A percentile compares a stretch with the other conserved stretches of the same genome.
phyloP scores from a whole-genome alignment of 2,113 vertebrate species.

The Silurus asotus region DNA sequence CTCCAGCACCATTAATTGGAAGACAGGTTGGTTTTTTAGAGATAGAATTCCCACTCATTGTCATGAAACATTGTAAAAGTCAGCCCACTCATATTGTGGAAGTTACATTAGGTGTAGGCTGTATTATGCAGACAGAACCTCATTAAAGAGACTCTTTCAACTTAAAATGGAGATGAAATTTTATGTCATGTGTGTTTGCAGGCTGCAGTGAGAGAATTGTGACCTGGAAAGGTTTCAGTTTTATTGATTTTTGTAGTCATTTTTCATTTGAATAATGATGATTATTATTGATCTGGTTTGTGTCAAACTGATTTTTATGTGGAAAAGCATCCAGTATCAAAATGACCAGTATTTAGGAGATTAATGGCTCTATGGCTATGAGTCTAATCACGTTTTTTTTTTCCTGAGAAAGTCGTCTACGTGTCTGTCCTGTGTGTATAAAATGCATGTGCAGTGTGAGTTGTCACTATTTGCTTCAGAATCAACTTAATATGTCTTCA shows the following conservation, averaged over 20 bases:
- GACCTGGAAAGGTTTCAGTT: background rate
- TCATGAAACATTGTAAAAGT: constrained; percentile 7
- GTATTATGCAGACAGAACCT: background rate
- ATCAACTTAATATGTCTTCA: background rate
- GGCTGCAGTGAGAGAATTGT: background rate
- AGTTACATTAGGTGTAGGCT: constrained; percentile 14
- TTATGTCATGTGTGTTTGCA: background rate
- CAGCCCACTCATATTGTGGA: background rate
- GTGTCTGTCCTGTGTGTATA: background rate
- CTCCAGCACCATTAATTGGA: constrained; percentile 10
- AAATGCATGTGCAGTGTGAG: background rate
- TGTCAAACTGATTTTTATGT: background rate
- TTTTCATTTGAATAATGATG: background rate
- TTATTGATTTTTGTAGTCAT: background rate
- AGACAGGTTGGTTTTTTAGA: constrained; percentile 16
- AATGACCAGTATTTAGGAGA: background rate
- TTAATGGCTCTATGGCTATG: background rate
- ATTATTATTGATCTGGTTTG: background rate
- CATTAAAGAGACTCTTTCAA: constrained; percentile 17
- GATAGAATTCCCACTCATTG: background rate
- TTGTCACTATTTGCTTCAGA: background rate
- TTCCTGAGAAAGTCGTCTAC: background rate
- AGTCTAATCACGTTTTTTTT: background rate
- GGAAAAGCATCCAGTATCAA: background rate
- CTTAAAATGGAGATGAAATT: background rate